These are phyloP conservation scores for Dryobota labecula DNA, from an alignment of 2,888 invertebrate genomes.

Conservation along the genomic window DNA sequence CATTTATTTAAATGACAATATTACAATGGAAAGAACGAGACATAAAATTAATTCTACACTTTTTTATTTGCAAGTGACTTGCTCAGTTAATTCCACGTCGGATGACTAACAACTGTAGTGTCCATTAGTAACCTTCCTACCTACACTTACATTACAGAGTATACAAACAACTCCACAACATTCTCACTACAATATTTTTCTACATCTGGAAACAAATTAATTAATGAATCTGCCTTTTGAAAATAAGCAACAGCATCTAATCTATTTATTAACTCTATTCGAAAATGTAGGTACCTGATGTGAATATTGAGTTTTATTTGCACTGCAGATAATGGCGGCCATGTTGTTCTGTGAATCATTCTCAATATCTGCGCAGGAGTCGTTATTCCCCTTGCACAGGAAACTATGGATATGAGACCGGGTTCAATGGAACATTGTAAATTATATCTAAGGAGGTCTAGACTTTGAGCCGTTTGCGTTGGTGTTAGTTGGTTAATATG, in stretches of 20 bases:
- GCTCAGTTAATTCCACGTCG: slow-evolving; percentile 44
- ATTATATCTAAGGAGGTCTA: slow-evolving; percentile 47
- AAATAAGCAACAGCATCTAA: background rate
- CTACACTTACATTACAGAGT: slow-evolving; percentile 23
- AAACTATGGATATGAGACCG: slow-evolving; percentile 61
- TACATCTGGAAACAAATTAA: background rate
- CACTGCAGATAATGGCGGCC: slow-evolving; percentile 55
- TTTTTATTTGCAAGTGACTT: slow-evolving; percentile 37
- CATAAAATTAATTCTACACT: slow-evolving; percentile 24
- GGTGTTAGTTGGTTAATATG: background rate
- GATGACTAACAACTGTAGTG: slow-evolving; percentile 47
- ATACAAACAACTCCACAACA: slow-evolving; percentile 1
- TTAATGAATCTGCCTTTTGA: background rate
- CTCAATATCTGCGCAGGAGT: slow-evolving; percentile 59
- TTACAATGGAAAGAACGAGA: slow-evolving; percentile 1
- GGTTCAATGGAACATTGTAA: slow-evolving; percentile 52
- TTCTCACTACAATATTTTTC: background rate
- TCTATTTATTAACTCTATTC: slow-evolving; percentile 28
- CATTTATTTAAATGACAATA: slow-evolving; percentile 5
- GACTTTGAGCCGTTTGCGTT: slow-evolving; percentile 28
- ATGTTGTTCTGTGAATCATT: slow-evolving; percentile 66
- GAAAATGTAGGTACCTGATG: slow-evolving; percentile 25
- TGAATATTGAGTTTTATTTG: slow-evolving; percentile 43
- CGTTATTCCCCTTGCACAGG: slow-evolving; percentile 69
- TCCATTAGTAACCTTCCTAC: slow-evolving; percentile 46